These are phyloP conservation scores for Coptodon rendalli DNA, from an alignment of 2,113 vertebrate species.

Conservation along the genomic window DNA sequence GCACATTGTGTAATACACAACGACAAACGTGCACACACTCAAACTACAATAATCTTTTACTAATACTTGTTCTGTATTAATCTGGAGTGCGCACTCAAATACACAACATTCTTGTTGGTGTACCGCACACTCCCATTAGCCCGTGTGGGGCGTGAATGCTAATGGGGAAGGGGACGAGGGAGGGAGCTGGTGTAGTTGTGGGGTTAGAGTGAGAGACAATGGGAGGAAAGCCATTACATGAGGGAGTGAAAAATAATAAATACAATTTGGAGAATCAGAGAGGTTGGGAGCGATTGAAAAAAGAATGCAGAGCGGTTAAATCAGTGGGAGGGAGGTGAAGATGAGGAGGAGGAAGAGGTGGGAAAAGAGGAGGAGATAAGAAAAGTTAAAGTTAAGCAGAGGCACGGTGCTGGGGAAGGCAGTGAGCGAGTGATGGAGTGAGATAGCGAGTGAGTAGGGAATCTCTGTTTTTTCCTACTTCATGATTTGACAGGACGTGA, in stretches of 20 bases:
- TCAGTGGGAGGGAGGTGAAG: conserved; percentile 52
- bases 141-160: neutral
- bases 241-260: neutral
- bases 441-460: neutral
- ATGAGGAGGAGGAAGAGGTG: conserved; percentile 30
- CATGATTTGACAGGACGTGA: neutral
- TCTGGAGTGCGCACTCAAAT: neutral
- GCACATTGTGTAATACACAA: neutral
- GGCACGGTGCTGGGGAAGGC: neutral
- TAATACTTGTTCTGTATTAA: neutral
- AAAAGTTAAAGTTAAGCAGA: conserved; percentile 31
- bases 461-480: neutral
- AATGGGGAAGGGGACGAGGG: neutral
- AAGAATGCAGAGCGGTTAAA: conserved; percentile 40
- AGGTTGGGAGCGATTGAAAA: neutral
- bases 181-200: neutral
- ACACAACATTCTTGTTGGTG: neutral
- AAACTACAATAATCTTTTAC: neutral
- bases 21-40: neutral
- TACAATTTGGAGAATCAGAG: neutral
- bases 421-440: neutral
- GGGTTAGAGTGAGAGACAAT: neutral
- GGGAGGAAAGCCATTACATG: neutral
- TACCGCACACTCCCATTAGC: neutral
- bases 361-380: conserved; percentile 10